Conservation (phyloP, 2,888 invertebrate species). For the Sminthurides aquaticus region DNA sequence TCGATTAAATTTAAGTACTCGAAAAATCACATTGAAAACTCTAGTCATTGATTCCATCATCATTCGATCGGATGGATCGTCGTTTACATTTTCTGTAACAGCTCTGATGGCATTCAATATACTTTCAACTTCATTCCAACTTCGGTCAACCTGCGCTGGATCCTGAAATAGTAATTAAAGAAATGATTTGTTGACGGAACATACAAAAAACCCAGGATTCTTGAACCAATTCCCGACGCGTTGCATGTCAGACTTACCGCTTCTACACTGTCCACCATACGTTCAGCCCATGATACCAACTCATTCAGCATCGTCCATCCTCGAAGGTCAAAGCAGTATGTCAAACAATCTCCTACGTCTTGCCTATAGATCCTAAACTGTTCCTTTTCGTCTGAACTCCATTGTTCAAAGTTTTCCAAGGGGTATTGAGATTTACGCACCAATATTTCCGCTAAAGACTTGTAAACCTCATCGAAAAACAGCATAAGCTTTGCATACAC, state of each 20-base stretch:
- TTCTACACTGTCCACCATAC: constrained; percentile 30
- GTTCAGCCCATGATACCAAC: constrained; percentile 33
- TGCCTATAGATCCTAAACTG: constrained; percentile 41
- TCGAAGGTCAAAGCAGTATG: constrained; percentile 40
- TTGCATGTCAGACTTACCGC: constrained; percentile 23
- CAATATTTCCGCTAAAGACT: constrained; percentile 38
- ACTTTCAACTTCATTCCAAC: constrained; percentile 39
- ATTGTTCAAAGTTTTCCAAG: constrained; percentile 29
- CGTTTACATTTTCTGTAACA: constrained; percentile 40
- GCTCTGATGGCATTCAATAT: constrained; percentile 36
- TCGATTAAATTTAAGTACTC: constrained; percentile 36
- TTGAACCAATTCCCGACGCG: background rate
- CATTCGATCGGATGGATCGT: constrained; percentile 37
- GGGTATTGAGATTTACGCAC: constrained; percentile 38
- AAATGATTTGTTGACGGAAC: background rate
- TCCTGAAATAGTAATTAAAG: constrained; percentile 21
- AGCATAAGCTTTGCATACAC: constrained; percentile 39
- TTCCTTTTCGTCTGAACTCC: constrained; percentile 40
- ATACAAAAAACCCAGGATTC: background rate
- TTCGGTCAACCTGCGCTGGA: constrained; percentile 23
- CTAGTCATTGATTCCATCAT: constrained; percentile 37
- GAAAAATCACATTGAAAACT: constrained; percentile 37
- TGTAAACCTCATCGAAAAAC: constrained; percentile 42
- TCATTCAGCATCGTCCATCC: constrained; percentile 42
- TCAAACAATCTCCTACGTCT: constrained; percentile 40